These are phyloP conservation scores for Nesoenas mayeri DNA, from an alignment of 2,113 vertebrate genomes.

Conservation along the genomic window DNA sequence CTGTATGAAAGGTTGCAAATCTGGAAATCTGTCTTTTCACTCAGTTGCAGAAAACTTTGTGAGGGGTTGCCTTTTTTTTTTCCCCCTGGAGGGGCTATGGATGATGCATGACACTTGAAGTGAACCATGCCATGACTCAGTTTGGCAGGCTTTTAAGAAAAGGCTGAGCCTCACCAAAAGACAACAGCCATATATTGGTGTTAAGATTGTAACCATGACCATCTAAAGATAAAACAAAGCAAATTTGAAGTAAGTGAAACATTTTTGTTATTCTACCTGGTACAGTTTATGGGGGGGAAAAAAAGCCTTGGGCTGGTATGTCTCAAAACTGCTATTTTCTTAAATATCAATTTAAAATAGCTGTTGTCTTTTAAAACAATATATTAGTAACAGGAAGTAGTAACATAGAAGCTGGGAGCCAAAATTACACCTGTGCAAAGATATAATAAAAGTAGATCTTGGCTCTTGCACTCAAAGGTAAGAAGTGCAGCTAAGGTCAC, in stretches of 20 bases:
- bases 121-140: not conserved
- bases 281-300: not conserved
- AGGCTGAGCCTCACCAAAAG: not conserved
- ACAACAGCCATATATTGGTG: not conserved
- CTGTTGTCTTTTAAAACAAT: not conserved
- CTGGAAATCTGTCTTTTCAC: not conserved
- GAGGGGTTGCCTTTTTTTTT: not conserved
- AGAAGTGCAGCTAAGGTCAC: not conserved
- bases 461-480: not conserved
- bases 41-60: not conserved
- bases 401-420: not conserved
- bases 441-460: not conserved
- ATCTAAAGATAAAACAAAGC: not conserved
- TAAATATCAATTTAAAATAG: not conserved
- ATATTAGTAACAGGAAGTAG: not conserved
- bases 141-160: not conserved
- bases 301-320: not conserved
- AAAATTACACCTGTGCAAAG: not conserved
- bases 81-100: not conserved
- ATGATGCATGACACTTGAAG: not conserved
- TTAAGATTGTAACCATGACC: not conserved
- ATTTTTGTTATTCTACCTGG: not conserved
- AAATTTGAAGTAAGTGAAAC: not conserved
- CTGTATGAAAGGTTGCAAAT: not conserved
- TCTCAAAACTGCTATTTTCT: constrained; percentile 36